Conservation (phyloP, 2,888 invertebrate species). For the Idaea straminata region DNA sequence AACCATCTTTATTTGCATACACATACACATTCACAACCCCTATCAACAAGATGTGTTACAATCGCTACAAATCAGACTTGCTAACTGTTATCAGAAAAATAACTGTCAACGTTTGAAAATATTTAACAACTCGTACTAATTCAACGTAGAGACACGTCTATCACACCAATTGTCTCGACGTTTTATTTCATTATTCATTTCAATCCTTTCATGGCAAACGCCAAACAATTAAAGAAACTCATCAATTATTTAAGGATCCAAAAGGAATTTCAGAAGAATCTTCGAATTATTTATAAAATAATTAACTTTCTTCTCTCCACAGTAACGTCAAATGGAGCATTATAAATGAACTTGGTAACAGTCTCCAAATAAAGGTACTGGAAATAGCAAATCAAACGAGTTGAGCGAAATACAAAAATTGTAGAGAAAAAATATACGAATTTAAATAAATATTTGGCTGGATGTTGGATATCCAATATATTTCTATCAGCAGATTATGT, state of each 20-base stretch:
- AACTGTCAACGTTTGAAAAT: slow-evolving; percentile 10
- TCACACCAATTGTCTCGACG: slow-evolving; percentile 3
- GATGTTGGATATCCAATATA: slow-evolving; percentile 9
- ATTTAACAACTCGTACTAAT: neutral
- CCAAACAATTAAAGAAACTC: slow-evolving; percentile 32
- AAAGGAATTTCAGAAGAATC: slow-evolving; percentile 56
- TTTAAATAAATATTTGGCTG: neutral
- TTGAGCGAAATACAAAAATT: neutral
- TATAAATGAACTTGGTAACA: slow-evolving; percentile 52
- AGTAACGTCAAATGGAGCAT: slow-evolving; percentile 50
- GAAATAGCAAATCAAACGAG: slow-evolving; percentile 11
- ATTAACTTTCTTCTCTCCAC: slow-evolving; percentile 65
- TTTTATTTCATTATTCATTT: slow-evolving; percentile 1
- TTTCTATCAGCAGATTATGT: neutral
- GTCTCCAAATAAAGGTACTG: slow-evolving; percentile 12
- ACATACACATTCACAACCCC: slow-evolving; percentile 37
- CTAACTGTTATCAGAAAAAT: slow-evolving; percentile 10
- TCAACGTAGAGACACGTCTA: slow-evolving; percentile 7
- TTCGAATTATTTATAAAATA: slow-evolving; percentile 54
- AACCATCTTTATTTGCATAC: slow-evolving; percentile 54
- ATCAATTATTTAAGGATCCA: slow-evolving; percentile 60
- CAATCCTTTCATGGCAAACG: slow-evolving; percentile 3
- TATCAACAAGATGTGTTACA: slow-evolving; percentile 42
- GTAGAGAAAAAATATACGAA: neutral
- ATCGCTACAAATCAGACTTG: slow-evolving; percentile 26